Conservation (phyloP, 2,113 vertebrate species). For the Bombycilla garrulus region DNA sequence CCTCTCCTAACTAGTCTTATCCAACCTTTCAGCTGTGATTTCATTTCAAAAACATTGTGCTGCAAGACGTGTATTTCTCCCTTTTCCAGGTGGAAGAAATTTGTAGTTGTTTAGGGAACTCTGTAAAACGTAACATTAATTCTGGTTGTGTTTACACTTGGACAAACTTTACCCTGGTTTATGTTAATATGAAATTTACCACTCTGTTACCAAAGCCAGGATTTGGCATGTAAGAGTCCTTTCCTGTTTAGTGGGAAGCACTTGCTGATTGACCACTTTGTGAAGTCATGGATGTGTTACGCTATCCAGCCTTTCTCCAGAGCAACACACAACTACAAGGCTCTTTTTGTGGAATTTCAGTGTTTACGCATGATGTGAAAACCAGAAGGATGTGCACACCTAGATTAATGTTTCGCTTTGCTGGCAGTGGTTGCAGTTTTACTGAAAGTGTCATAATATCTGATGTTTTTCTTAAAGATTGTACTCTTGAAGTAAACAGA, state of each 20-base stretch:
- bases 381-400: background rate
- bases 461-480: constrained; percentile 21
- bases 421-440: constrained; percentile 27
- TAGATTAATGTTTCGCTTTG: constrained; percentile 6
- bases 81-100: background rate
- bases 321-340: background rate
- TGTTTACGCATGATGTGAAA: background rate
- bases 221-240: background rate
- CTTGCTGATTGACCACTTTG: background rate
- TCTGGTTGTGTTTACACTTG: background rate
- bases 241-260: background rate
- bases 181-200: background rate
- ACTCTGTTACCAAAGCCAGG: background rate
- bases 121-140: background rate
- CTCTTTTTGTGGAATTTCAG: background rate
- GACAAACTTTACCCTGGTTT: background rate
- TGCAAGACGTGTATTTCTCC: background rate
- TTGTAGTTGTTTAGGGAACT: background rate
- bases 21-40: background rate
- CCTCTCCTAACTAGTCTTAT: background rate
- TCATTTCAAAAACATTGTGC: background rate
- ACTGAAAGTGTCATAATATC: constrained; percentile 31
- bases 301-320: background rate
- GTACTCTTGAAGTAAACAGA: constrained; percentile 30
- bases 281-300: background rate